Evolutionary conservation across 2,888 invertebrate genomes (phyloP), one percentile per base, ranked within the genome.

Genomic region (Agrotis segetum): DNA sequence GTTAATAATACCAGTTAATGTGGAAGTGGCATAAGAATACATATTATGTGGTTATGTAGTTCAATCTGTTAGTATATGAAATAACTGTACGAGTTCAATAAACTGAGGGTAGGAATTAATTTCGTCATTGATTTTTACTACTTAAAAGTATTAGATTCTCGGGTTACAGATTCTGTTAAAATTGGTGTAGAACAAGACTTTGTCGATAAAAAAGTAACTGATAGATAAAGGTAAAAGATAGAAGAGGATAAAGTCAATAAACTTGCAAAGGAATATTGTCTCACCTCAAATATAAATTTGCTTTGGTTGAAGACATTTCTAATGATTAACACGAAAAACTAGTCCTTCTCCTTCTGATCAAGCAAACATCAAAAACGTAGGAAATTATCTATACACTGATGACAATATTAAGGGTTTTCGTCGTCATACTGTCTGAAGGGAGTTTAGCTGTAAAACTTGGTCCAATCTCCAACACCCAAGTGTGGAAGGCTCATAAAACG

Each of bases 361-460:
- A 69, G 14, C 17, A 40, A 46, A 50, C 44, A 47, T 14, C 5
- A 19, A 49, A 40, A 29, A 52, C n/a, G 24, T 21, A 44, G 21
- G 11, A 52, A 47, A 34, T n/a, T 14, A 59, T 24, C 49, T 5
- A 3, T 14, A 34, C 5, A 40, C 21, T 56, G 34, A 3, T 65
- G 76, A 62, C 69, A 71, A 61, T 72, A 49, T 19, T 34, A 29
- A 61, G 56, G 40, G 16, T 16, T 13, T n/a, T 16, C 21, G 81
- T 61, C 82, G 79, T 58, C 79, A 78, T 49, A 60, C 79, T 61
- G 82, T 80, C 79, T 80, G 67, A 63, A 44, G 59, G 44, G 47
- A 70, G 40, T 13, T 46, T 13, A 50, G 63, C 24, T 60, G 62
- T 78, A 61, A 80, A 77, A 76, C 53, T 72, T 69, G 58, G 49